These are phyloP conservation scores for Reticulitermes speratus DNA, from an alignment of 1,140 invertebrate genomes.

Conservation along the genomic window DNA sequence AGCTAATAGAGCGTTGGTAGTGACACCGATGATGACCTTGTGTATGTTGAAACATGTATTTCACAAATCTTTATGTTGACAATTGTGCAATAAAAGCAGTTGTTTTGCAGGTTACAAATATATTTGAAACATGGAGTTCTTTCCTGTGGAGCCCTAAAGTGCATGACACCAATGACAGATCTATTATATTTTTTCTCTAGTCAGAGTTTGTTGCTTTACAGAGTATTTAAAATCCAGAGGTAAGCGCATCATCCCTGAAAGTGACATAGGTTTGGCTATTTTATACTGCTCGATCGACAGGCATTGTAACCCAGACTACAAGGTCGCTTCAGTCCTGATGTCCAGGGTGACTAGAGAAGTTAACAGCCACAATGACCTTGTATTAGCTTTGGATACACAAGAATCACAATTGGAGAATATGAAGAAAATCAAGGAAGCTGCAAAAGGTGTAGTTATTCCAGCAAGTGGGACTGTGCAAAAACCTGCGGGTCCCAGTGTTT, in stretches of 20 bases:
- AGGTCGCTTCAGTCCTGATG: constrained; percentile 33
- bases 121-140: no score
- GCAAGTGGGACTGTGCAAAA: not conserved
- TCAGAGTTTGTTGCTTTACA: not conserved
- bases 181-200: not conserved
- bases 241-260: constrained; percentile 60
- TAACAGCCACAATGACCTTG: not conserved
- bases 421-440: not conserved
- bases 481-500: not conserved
- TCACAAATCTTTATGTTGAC: no score
- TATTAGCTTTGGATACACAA: not conserved
- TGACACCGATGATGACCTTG: no score
- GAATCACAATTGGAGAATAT: not conserved
- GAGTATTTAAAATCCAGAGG: constrained; percentile 48
- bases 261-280: constrained; percentile 65
- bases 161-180: no score
- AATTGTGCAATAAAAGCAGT: no score
- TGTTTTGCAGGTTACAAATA: no score
- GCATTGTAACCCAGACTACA: constrained; percentile 64
- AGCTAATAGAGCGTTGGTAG: no score
- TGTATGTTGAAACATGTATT: no score
- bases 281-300: constrained; percentile 60
- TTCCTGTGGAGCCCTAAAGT: no score
- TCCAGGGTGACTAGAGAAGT: not conserved
- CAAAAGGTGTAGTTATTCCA: not conserved